phyloP scores from a whole-genome alignment of 2,888 invertebrate species.

The Dynastes grantii region DNA sequence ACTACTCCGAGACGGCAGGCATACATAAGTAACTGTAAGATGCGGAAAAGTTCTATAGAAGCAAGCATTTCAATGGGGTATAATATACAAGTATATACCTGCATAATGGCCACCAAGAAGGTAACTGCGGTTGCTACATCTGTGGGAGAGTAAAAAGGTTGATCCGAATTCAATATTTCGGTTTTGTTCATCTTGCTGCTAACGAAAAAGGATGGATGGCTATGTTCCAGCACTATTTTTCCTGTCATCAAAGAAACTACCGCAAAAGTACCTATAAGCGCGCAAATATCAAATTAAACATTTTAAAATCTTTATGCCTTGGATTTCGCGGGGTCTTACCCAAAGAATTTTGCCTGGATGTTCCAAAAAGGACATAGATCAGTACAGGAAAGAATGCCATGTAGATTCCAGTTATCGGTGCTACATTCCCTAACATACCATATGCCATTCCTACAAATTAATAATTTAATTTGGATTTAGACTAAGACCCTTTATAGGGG shows the following conservation, averaged over 20 bases:
- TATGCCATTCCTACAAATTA: slow-evolving; percentile 73
- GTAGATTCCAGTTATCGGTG: slow-evolving; percentile 73
- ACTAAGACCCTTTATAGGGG: neutral
- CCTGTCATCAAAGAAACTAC: slow-evolving; percentile 93
- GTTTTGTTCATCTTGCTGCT: slow-evolving; percentile 52
- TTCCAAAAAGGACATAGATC: slow-evolving; percentile 68
- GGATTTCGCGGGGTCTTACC: slow-evolving; percentile 60
- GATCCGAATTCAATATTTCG: slow-evolving; percentile 44
- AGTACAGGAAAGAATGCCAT: slow-evolving; percentile 75
- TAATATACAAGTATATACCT: slow-evolving; percentile 73
- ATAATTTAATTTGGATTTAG: slow-evolving; percentile 24
- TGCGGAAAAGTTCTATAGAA: slow-evolving; percentile 54
- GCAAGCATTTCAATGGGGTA: neutral
- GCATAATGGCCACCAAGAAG: slow-evolving; percentile 82
- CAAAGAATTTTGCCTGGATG: slow-evolving; percentile 69
- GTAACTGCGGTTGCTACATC: slow-evolving; percentile 85
- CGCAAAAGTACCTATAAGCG: slow-evolving; percentile 82
- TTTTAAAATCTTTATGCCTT: too few relatives aligned
- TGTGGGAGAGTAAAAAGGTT: slow-evolving; percentile 69
- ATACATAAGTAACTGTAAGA: slow-evolving; percentile 77
- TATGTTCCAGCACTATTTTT: slow-evolving; percentile 77
- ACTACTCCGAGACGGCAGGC: slow-evolving; percentile 76
- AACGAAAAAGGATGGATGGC: slow-evolving; percentile 63
- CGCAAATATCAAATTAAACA: too few relatives aligned
- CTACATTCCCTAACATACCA: slow-evolving; percentile 72